These are phyloP conservation scores for Vireo altiloquus DNA, from an alignment of 2,113 vertebrate species.

Conservation along the genomic window DNA sequence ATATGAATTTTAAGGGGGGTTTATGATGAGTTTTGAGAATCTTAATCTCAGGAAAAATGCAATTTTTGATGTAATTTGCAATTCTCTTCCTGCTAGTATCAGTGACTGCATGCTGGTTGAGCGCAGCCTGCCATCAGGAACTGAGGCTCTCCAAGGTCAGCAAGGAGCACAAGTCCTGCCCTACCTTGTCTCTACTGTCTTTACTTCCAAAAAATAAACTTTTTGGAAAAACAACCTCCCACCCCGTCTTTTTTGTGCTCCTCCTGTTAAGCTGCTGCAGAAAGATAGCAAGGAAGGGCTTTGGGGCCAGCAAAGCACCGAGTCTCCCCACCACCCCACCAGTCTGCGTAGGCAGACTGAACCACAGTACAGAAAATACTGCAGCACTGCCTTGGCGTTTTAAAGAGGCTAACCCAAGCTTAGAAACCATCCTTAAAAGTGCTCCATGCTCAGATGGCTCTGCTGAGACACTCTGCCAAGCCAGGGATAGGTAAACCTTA, in stretches of 20 bases:
- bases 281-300: neutral
- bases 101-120: neutral
- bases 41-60: neutral
- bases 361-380: neutral
- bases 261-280: neutral
- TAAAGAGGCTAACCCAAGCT: neutral
- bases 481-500: neutral
- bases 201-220: neutral
- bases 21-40: neutral
- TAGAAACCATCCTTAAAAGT: neutral
- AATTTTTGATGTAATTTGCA: neutral
- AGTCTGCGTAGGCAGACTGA: rapidly evolving
- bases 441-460: neutral
- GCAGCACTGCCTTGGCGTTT: neutral
- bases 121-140: neutral
- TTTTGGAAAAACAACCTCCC: neutral
- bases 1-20: neutral
- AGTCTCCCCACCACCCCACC: neutral
- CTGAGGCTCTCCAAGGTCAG: rapidly evolving
- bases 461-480: rapidly evolving
- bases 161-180: neutral
- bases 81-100: neutral
- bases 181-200: neutral
- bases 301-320: rapidly evolving
- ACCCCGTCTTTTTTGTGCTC: neutral